Conservation (phyloP, 2,888 invertebrate genomes). For the Ichneumoninae sp. region DNA sequence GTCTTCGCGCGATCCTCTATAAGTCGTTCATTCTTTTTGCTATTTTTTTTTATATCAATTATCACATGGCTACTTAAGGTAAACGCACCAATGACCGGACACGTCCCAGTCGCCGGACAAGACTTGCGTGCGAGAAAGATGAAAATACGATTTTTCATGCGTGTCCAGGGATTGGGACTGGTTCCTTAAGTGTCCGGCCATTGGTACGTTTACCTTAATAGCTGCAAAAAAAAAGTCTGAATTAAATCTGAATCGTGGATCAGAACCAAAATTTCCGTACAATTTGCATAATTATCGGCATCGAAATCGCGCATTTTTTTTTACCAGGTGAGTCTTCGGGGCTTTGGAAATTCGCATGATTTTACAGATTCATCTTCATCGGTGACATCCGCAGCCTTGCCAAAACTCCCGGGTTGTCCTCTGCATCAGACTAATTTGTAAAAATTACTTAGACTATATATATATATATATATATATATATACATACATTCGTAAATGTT, state of each 20-base stretch:
- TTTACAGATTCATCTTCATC: conserved; percentile 20
- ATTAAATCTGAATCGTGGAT: neutral
- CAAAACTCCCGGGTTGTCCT: conserved; percentile 26
- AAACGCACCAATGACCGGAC: too few relatives aligned
- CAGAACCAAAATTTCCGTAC: conserved; percentile 5
- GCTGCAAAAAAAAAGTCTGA: neutral
- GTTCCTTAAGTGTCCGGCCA: too few relatives aligned
- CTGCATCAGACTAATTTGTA: conserved; percentile 43
- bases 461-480: too few relatives aligned
- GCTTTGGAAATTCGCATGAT: conserved; percentile 40
- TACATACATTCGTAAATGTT: conserved; percentile 14
- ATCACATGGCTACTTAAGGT: conserved; percentile 20
- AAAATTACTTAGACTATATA: conserved; percentile 21
- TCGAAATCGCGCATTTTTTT: conserved; percentile 43
- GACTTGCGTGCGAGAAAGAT: too few relatives aligned
- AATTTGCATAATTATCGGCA: conserved; percentile 35
- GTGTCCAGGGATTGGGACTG: too few relatives aligned
- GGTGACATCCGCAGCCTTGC: conserved; percentile 19
- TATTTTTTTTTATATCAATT: neutral
- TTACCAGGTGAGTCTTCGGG: conserved; percentile 33
- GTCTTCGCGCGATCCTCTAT: conserved; percentile 14
- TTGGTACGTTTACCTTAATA: neutral
- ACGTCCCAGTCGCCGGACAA: too few relatives aligned
- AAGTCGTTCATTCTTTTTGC: conserved; percentile 36
- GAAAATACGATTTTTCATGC: too few relatives aligned